Base-by-base conservation (phyloP, 1,140 invertebrate genomes). In the Homalodisca vitripennis region DNA sequence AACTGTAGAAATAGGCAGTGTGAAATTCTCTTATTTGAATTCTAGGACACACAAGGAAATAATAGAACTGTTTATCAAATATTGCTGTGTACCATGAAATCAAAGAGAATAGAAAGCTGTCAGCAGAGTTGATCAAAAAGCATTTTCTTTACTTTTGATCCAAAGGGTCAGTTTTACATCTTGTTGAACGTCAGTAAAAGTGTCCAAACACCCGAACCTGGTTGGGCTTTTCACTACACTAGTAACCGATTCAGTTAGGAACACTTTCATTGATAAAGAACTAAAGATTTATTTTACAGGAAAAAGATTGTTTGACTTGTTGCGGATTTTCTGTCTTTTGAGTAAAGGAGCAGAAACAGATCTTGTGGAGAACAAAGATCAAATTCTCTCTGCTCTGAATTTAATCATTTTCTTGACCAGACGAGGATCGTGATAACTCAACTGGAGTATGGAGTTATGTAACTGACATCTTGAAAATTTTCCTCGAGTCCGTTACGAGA, bases 341-440 rank as follows among this genome's bases (percentile, higher is more conserved):
- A 81, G 85, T 1, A 78, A 91, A 73, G 88, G 87, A 12, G 86
- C 84, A 53, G 83, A 87, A 75, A 88, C 88, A 2, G 91, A 95
- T 80, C 78, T 95, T 1, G 79, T 93, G 0, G 88, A 93, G 72
- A 78, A 89, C 71, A 86, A 87, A 2, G 91, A 93, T 78, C 85
- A 88, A 73, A 87, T 95, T 41, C 87, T 93, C 60, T 81, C 87
- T 27, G 76, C 85, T 1, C 80, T 95, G 0, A 95, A 95, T 80
- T 82, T 94, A 0, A 67, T 95, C 6, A 83, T 89, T 71, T 95
- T 87, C 79, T 79, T 95, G 41, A 74, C 85, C 12, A 74, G 92
- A 41, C 83, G 84, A n/a, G 71, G 92, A 94, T 80, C 79, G 76
- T 30, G 71, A 80, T 1, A 89, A 92, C 78, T 68, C 77, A 2